These are phyloP conservation scores for Enchytraeus crypticus DNA, from an alignment of 2,888 invertebrate genomes.

Conservation along the genomic window DNA sequence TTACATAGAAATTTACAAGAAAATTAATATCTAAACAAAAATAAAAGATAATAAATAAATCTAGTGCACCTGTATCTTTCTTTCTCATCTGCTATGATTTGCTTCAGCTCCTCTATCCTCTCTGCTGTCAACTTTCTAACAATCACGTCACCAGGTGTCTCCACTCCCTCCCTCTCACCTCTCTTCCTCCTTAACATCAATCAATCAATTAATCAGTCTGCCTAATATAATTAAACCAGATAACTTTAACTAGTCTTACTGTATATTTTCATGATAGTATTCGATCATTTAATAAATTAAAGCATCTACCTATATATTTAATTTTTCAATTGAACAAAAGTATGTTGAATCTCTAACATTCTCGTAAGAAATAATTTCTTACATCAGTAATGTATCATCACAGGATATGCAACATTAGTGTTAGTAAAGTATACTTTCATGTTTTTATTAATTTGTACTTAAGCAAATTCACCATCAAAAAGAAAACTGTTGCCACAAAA, in stretches of 20 bases:
- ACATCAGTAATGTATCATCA: too few species aligned
- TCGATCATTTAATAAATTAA: too few species aligned
- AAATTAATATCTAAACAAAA: not conserved
- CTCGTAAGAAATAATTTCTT: too few species aligned
- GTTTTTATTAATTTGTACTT: too few species aligned
- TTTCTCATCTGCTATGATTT: slow-evolving; percentile 62
- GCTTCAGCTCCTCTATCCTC: slow-evolving; percentile 67
- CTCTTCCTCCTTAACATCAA: slow-evolving; percentile 60
- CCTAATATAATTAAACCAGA: not conserved
- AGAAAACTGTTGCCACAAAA: too few species aligned
- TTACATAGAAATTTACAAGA: not conserved
- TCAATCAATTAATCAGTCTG: too few species aligned
- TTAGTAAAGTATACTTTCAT: too few species aligned
- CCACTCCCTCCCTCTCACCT: slow-evolving; percentile 49
- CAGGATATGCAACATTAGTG: too few species aligned
- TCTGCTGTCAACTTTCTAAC: slow-evolving; percentile 68
- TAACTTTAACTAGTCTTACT: not conserved
- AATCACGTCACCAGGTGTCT: slow-evolving; percentile 57
- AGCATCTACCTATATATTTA: too few species aligned
- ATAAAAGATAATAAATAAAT: not conserved
- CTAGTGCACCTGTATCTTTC: slow-evolving; percentile 58
- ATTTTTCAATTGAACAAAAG: too few species aligned
- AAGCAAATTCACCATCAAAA: too few species aligned
- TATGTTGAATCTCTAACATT: too few species aligned
- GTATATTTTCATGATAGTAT: not conserved